phyloP scores from a whole-genome alignment of 2,797 vertebrate species.

The Poecile montanus region DNA sequence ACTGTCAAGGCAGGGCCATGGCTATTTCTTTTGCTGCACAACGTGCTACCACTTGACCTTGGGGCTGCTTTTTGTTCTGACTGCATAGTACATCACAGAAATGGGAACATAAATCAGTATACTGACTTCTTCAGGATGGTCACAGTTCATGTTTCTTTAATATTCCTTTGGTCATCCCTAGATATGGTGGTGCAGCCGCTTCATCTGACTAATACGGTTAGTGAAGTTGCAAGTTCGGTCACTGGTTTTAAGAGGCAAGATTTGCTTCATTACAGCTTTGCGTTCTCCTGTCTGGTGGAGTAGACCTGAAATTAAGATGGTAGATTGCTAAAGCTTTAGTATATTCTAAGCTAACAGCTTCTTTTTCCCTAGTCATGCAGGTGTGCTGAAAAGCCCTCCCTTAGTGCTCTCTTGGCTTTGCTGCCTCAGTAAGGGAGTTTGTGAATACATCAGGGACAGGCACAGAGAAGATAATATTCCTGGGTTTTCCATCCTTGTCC shows the following conservation, averaged over 20 bases:
- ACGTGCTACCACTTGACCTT: background rate
- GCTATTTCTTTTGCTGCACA: background rate
- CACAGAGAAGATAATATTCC: background rate
- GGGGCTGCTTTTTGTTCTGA: background rate
- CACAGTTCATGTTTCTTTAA: background rate
- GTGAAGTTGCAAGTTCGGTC: accelerated
- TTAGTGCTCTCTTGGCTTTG: background rate
- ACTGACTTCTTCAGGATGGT: background rate
- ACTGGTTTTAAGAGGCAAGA: background rate
- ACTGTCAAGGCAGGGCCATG: background rate
- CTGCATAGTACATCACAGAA: background rate
- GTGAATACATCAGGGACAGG: background rate
- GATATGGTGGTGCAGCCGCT: accelerated
- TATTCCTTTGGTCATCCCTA: background rate
- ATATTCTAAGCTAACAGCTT: background rate
- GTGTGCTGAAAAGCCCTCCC: background rate
- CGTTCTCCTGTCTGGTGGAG: background rate
- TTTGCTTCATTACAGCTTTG: accelerated
- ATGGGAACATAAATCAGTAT: background rate
- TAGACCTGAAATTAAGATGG: background rate
- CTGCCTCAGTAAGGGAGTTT: background rate
- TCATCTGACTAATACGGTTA: background rate
- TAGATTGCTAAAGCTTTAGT: background rate
- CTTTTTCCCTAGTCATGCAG: background rate
- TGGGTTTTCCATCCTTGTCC: background rate